Base-by-base conservation (phyloP, 2,888 invertebrate genomes). In the Philereme transversata region DNA sequence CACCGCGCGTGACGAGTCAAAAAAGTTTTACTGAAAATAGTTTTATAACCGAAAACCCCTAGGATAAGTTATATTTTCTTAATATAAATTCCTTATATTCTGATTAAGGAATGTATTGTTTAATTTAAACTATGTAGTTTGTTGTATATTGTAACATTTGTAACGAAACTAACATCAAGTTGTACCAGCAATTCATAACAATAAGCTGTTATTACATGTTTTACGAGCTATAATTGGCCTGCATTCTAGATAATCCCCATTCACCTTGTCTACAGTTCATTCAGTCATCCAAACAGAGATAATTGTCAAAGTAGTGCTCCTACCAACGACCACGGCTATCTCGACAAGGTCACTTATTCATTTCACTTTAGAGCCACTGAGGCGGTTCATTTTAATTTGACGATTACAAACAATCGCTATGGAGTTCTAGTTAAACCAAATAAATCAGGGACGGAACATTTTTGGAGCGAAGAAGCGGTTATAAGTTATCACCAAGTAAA, bases 241-340 rank as follows among this genome's bases (percentile, higher is more conserved):
- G 48, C 35, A 38, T 11, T 50, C n/a, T 41, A 48, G 47, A 57
- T 57, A 41, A 57, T 51, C 45, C 64, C 68, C 51, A 34, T 51
- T 71, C 69, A 68, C 70, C 72, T 73, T 70, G 55, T 7, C 41
- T 43, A 72, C 74, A 71, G 72, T 76, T 69, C 69, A 67, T 58
- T 62, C 62, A 54, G 68, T 68, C 65, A 69, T 67, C 62, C 69
- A 65, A 67, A 67, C 63, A 70, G 33, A 60, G 64, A 69, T 71
- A 72, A 61, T 60, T 44, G 60, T 47, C 40, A 34, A 51, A 11
- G 34, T 9, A 45, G 9, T 7, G 36, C 43, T 11, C n/a, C n/a
- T n/a, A n/a, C n/a, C n/a, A n/a, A n/a, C n/a, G n/a, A n/a, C n/a
- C n/a, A 38, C 54, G 47, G 48, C 55, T 59, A 56, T 53, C 60